These are phyloP conservation scores for Cheumatopsyche charites DNA, from an alignment of 1,140 invertebrate species.

Conservation along the genomic window DNA sequence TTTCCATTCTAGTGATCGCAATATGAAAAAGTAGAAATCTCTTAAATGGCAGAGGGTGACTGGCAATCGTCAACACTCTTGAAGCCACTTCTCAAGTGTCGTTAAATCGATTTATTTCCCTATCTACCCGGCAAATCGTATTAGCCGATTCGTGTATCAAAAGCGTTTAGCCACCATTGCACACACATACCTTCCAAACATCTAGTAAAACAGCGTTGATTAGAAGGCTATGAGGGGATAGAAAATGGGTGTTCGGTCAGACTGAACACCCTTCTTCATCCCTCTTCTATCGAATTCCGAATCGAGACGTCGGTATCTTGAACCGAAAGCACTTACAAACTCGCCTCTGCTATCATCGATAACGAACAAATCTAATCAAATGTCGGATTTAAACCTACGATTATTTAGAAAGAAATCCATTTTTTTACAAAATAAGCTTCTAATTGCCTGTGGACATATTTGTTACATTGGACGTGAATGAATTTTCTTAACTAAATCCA, in stretches of 20 bases:
- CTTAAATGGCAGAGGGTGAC: too few species aligned
- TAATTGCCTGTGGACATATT: too few species aligned
- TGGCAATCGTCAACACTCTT: too few species aligned
- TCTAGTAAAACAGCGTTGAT: constrained; percentile 24
- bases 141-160: constrained; percentile 35
- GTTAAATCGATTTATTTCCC: constrained; percentile 34
- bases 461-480: too few species aligned
- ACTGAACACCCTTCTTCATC: too few species aligned
- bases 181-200: neutral
- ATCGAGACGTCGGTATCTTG: neutral
- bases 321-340: too few species aligned
- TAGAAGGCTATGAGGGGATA: constrained; percentile 8
- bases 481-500: too few species aligned
- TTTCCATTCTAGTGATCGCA: too few species aligned
- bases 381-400: constrained; percentile 8
- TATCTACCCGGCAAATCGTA: constrained; percentile 34
- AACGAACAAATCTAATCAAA: constrained; percentile 25
- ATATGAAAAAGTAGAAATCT: too few species aligned
- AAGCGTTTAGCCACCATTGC: constrained; percentile 25
- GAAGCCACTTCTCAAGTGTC: constrained; percentile 18
- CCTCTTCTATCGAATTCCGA: neutral
- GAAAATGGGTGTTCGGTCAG: too few species aligned
- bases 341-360: neutral
- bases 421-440: too few species aligned
- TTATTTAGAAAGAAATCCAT: too few species aligned